Evolutionary conservation across 2,888 invertebrate species (phyloP).

Genomic region (Coelogynopora nodosa): DNA sequence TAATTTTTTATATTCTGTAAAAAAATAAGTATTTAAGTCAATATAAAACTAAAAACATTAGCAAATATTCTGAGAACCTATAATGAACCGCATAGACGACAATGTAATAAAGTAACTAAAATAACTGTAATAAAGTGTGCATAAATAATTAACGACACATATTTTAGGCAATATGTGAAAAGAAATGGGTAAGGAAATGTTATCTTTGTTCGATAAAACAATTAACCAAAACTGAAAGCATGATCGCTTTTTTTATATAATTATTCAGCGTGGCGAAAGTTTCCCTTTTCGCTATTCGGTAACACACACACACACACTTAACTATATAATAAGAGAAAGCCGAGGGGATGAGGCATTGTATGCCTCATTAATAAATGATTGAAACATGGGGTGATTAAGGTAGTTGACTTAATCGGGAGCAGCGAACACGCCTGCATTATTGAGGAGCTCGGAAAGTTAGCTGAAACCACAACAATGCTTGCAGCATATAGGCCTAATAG

Average conservation of each 20-base stretch:
- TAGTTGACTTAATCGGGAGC: constrained; percentile 19
- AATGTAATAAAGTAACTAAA: too few relatives aligned
- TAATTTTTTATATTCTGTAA: background rate
- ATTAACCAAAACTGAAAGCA: background rate
- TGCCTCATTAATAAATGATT: background rate
- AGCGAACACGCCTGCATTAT: constrained; percentile 17
- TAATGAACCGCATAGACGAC: too few relatives aligned
- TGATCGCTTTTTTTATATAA: background rate
- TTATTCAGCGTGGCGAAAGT: background rate
- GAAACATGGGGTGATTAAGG: constrained; percentile 19
- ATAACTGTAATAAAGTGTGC: background rate
- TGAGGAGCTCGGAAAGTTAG: background rate
- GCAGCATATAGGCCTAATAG: too few relatives aligned
- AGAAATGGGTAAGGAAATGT: background rate
- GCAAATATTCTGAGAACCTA: too few relatives aligned
- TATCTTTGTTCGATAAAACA: background rate
- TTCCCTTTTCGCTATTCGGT: constrained; percentile 12
- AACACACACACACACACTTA: too few relatives aligned
- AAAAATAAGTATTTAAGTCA: too few relatives aligned
- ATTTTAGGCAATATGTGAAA: background rate
- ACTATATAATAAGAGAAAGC: too few relatives aligned
- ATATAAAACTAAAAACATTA: too few relatives aligned
- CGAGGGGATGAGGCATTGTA: background rate
- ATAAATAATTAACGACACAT: background rate
- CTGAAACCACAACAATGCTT: background rate